Percentiles rank a stretch among this genome's conserved stretches.
phyloP scores from a whole-genome alignment of 2,797 vertebrate genomes.

The Chaetophractus vellerosus region DNA sequence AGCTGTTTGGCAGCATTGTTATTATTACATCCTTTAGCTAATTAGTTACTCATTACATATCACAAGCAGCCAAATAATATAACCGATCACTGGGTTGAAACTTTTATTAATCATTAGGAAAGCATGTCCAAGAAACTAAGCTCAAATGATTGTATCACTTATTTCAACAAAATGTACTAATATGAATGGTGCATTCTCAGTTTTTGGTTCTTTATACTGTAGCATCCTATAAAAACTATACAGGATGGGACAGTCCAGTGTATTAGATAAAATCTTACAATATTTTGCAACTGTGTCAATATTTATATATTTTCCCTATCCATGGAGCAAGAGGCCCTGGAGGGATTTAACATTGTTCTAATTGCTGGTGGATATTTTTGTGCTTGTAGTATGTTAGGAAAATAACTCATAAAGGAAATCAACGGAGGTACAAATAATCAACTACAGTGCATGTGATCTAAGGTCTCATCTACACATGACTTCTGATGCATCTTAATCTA shows the following conservation, averaged over 20 bases:
- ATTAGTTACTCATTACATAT: neutral
- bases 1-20: fast-evolving
- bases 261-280: neutral
- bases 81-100: neutral
- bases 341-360: neutral
- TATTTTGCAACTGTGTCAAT: neutral
- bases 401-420: neutral
- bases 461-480: neutral
- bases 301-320: neutral
- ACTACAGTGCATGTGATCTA: neutral
- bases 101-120: neutral
- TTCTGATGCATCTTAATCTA: neutral
- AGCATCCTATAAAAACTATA: neutral
- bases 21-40: neutral
- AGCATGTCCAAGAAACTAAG: neutral
- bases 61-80: neutral
- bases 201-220: neutral
- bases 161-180: neutral
- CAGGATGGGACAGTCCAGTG: neutral
- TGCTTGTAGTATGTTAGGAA: neutral
- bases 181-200: fast-evolving
- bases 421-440: neutral
- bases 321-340: fast-evolving
- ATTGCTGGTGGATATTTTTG: neutral
- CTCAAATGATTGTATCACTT: neutral